Base-by-base conservation (phyloP, 1,140 invertebrate species). In the Pararge aegeria region DNA sequence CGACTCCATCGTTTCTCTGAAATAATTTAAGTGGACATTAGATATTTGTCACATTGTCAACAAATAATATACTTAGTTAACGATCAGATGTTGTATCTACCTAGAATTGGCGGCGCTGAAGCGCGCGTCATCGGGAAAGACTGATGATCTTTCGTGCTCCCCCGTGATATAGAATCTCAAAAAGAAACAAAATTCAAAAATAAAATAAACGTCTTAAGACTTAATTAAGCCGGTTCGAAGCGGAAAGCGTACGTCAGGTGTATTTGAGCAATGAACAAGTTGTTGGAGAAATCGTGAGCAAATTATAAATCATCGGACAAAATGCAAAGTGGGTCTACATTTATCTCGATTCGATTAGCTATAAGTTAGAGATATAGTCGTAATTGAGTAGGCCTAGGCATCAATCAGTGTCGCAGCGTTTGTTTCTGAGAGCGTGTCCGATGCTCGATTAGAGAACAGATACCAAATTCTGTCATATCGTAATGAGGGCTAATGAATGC, bases 1-100 rank as follows among this genome's bases (percentile, higher is more conserved):
- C 12, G 94, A 95, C 78, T 95, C 94, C 95, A 95, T 96, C 19
- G 94, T 96, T 83, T 95, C 94, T 87, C 94, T 96, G 92, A 60
- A 87, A 87, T 55, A 64, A 73, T 37, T 71, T 21, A 62, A 54
- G 37, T 19, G 13, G 42, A 30, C 29, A 44, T 69, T 37, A 73
- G 55, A 52, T 52, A 42, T 38, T 19, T 58, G 30, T 42, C 27
- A 12, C 10, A 29, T 58, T 29, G n/a, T 12, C n/a, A 54, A 53
- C 7, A 34, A 10, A 34, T 37, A 38, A 49, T 49, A n/a, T n/a
- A n/a, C n/a, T n/a, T n/a, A 15, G 13, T 34, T 48, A 53, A 18
- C 37, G 55, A 38, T 51, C 53, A 76, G 56, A 64, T 63, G 61
- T 73, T 66, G 67, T 85, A 86, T 85, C 72, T 88, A 89, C 86